phyloP scores from a whole-genome alignment of 2,113 vertebrate species.

The Podarcis cretensis region DNA sequence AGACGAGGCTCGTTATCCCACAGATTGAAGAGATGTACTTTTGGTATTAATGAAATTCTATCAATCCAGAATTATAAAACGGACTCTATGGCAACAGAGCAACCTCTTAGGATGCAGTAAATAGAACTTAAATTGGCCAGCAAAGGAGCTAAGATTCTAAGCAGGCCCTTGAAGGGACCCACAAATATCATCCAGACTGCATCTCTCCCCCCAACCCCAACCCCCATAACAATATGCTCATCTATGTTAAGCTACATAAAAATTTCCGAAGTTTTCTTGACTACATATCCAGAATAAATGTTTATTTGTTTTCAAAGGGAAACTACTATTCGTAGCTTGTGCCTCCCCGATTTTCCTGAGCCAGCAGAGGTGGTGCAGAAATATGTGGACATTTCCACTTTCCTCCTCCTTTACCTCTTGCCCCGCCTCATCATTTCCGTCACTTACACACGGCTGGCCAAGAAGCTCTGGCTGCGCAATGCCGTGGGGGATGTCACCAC shows the following conservation, averaged over 20 bases:
- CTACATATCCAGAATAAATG: fast-evolving
- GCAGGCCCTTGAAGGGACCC: too few relatives aligned
- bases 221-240: not conserved
- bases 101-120: too few relatives aligned
- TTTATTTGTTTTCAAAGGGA: conserved; percentile 52
- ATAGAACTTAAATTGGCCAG: too few relatives aligned
- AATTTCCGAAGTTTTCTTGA: not conserved
- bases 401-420: conserved; percentile 71
- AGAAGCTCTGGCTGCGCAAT: conserved; percentile 68
- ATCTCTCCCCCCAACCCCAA: too few relatives aligned
- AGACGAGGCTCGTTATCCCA: too few relatives aligned
- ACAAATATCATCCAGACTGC: too few relatives aligned
- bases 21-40: too few relatives aligned
- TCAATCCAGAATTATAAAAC: too few relatives aligned
- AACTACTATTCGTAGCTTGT: conserved; percentile 66
- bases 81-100: too few relatives aligned
- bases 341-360: conserved; percentile 70
- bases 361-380: conserved; percentile 68
- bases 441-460: conserved; percentile 56
- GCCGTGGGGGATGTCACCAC: conserved; percentile 61
- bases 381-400: conserved; percentile 70
- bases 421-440: conserved; percentile 62
- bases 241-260: not conserved
- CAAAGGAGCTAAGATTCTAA: too few relatives aligned
- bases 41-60: too few relatives aligned